Evolutionary conservation across 2,888 invertebrate species (phyloP).

Genomic region (Caenorhabditis angaria): DNA sequence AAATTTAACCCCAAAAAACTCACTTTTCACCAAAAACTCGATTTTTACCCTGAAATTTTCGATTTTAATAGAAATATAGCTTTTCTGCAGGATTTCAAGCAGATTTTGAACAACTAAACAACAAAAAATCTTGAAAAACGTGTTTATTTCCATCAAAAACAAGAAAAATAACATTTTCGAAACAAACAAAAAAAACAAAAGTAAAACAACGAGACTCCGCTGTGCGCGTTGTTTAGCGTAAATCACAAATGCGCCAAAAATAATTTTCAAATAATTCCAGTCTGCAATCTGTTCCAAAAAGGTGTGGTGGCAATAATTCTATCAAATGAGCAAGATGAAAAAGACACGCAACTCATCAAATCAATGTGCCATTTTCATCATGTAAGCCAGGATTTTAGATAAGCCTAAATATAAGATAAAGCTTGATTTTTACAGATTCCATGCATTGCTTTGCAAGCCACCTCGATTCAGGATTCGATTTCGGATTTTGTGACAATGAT

Average conservation of each 20-base stretch:
- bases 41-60: too few species aligned
- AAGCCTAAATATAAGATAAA: neutral
- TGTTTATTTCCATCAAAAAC: too few species aligned
- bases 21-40: too few species aligned
- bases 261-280: constrained; percentile 35
- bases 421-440: constrained; percentile 43
- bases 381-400: constrained; percentile 12
- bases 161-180: too few species aligned
- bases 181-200: too few species aligned
- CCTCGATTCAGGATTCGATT: constrained; percentile 29
- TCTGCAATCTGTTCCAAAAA: constrained; percentile 68
- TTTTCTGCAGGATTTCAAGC: too few species aligned
- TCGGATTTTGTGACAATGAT: constrained; percentile 48
- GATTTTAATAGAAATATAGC: too few species aligned
- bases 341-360: constrained; percentile 56
- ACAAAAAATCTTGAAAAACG: too few species aligned
- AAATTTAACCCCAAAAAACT: neutral
- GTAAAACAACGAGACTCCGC: too few species aligned
- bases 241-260: too few species aligned
- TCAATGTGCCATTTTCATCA: constrained; percentile 68
- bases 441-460: constrained; percentile 37
- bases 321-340: constrained; percentile 44
- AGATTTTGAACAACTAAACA: too few species aligned
- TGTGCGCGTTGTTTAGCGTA: too few species aligned
- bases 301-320: constrained; percentile 65